Conservation (phyloP, 1,140 invertebrate genomes). For the Drosophila navojoa region DNA sequence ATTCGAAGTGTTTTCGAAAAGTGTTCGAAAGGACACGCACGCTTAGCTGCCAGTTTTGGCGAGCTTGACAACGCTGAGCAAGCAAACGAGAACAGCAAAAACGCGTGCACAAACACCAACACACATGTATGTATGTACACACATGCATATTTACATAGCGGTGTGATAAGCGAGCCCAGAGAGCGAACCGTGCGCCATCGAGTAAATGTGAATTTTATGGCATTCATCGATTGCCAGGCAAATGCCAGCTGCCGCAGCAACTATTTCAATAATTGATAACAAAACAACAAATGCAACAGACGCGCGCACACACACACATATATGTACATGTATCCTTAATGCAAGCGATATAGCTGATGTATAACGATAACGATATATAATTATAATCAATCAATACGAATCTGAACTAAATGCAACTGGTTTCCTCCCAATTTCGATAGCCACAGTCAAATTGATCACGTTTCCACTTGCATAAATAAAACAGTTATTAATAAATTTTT, state of each 20-base stretch:
- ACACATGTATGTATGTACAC: slow-evolving; percentile 2
- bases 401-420: slow-evolving; percentile 43
- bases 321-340: slow-evolving; percentile 22
- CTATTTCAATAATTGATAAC: slow-evolving; percentile 38
- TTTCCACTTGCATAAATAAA: slow-evolving; percentile 23
- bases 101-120: neutral
- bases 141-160: slow-evolving; percentile 1
- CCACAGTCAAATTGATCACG: slow-evolving; percentile 39
- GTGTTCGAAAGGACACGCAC: slow-evolving; percentile 32
- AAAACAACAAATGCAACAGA: slow-evolving; percentile 6
- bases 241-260: slow-evolving; percentile 20
- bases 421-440: slow-evolving; percentile 43
- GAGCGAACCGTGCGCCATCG: slow-evolving; percentile 15
- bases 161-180: slow-evolving; percentile 21
- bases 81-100: neutral
- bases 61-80: neutral
- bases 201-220: slow-evolving; percentile 38
- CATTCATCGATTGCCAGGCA: slow-evolving; percentile 29
- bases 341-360: slow-evolving; percentile 3
- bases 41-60: slow-evolving; percentile 5
- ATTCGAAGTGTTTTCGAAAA: slow-evolving; percentile 18
- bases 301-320: slow-evolving; percentile 4
- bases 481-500: slow-evolving; percentile 9
- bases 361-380: slow-evolving; percentile 21
- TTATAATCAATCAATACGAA: slow-evolving; percentile 48